Conservation (phyloP, 1,140 invertebrate genomes). For the Scaptomyza hsui region DNA sequence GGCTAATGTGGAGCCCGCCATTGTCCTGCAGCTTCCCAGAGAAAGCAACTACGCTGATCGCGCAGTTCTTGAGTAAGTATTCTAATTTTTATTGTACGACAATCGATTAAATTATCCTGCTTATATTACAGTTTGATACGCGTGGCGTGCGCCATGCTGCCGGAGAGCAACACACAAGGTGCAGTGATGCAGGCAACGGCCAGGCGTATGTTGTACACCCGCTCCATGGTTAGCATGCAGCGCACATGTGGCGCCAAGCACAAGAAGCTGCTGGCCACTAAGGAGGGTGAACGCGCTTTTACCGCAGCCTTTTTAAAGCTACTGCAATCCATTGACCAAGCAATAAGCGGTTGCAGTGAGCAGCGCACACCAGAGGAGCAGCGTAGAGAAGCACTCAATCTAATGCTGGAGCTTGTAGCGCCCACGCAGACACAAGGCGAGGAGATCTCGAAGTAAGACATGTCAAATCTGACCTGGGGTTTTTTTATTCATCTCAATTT, state of each 20-base stretch:
- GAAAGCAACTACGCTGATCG: slow-evolving; percentile 84
- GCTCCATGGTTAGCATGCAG: slow-evolving; percentile 65
- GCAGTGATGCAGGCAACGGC: slow-evolving; percentile 50
- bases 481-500: background rate
- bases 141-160: slow-evolving; percentile 65
- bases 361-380: slow-evolving; percentile 61
- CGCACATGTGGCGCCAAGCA: slow-evolving; percentile 68
- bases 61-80: slow-evolving; percentile 84
- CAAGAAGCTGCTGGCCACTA: slow-evolving; percentile 67
- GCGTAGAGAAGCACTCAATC: slow-evolving; percentile 72
- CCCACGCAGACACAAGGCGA: slow-evolving; percentile 74
- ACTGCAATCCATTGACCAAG: slow-evolving; percentile 60
- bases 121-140: slow-evolving; percentile 57
- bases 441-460: slow-evolving; percentile 72
- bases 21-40: slow-evolving; percentile 86
- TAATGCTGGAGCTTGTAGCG: slow-evolving; percentile 74
- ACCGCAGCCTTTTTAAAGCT: slow-evolving; percentile 62
- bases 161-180: slow-evolving; percentile 43
- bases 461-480: background rate
- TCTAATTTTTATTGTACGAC: background rate
- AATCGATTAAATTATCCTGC: background rate
- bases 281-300: slow-evolving; percentile 70
- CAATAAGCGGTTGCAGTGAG: slow-evolving; percentile 43
- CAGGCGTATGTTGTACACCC: slow-evolving; percentile 76
- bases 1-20: slow-evolving; percentile 89